phyloP scores from a whole-genome alignment of 2,797 vertebrate species.

The Apogon talboti region DNA sequence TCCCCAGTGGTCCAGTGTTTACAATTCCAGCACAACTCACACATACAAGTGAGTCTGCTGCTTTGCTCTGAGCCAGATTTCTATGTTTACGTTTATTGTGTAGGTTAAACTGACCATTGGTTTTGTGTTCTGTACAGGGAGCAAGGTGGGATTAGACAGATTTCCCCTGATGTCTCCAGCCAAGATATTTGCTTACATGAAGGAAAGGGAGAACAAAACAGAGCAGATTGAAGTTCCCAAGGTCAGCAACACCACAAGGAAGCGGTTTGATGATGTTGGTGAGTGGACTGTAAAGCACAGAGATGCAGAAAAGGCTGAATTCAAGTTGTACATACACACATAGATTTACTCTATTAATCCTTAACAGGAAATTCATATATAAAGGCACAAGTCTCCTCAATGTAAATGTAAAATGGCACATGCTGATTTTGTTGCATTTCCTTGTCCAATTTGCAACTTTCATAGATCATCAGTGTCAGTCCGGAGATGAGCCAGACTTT shows the following conservation, averaged over 20 bases:
- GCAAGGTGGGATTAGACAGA: constrained; percentile 19
- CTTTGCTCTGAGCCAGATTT: neutral
- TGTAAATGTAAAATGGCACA: too few relatives aligned
- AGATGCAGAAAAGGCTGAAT: neutral
- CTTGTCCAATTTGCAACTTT: neutral
- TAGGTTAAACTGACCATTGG: neutral
- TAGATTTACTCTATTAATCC: too few relatives aligned
- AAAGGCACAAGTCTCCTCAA: too few relatives aligned
- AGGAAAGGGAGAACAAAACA: constrained; percentile 53
- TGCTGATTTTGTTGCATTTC: neutral
- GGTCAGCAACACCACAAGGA: constrained; percentile 27
- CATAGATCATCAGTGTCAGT: constrained; percentile 29
- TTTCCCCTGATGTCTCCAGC: constrained; percentile 59
- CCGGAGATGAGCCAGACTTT: neutral
- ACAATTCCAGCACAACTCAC: constrained; percentile 28
- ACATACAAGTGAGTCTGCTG: constrained; percentile 50
- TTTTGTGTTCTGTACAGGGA: constrained; percentile 56
- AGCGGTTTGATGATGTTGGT: constrained; percentile 47
- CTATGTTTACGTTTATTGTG: neutral
- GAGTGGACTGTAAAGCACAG: constrained; percentile 9
- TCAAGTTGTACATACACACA: neutral
- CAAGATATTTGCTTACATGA: constrained; percentile 74
- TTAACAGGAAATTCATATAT: too few relatives aligned
- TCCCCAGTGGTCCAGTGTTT: neutral
- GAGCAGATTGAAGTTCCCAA: constrained; percentile 16